Evolutionary conservation across 30 jellyfish, hydroid and myxozoan genomes (phyloP).

Genomic region (Pelagia noctiluca): DNA sequence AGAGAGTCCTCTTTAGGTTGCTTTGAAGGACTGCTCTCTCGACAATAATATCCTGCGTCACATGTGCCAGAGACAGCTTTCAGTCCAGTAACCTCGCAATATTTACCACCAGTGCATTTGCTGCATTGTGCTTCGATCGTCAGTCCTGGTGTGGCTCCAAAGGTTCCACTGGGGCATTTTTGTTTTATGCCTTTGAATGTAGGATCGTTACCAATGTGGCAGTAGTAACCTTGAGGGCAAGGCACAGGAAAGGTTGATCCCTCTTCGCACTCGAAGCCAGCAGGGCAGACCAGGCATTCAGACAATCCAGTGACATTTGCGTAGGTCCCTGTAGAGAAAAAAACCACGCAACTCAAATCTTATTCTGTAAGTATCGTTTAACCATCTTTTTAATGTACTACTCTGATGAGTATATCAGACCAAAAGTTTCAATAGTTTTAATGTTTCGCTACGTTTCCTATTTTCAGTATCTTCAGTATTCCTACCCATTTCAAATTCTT

Average conservation of each 20-base stretch:
- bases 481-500: no score
- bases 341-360: no score
- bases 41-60: constrained; percentile 95
- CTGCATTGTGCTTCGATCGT: constrained; percentile 69
- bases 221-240: constrained; percentile 94
- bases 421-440: no score
- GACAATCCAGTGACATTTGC: constrained; percentile 88
- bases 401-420: no score
- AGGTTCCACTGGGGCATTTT: constrained; percentile 94
- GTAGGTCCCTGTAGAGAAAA: constrained; percentile 47
- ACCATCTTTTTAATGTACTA: no score
- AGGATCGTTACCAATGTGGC: constrained; percentile 87
- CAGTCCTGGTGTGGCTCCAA: constrained; percentile 81
- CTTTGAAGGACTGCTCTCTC: constrained; percentile 53
- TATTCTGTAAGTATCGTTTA: no score
- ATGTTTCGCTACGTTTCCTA: no score
- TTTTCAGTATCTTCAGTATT: no score
- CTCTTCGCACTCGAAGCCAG: constrained; percentile 85
- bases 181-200: constrained; percentile 62
- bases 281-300: constrained; percentile 90
- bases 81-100: constrained; percentile 73
- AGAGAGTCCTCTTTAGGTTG: constrained; percentile 79
- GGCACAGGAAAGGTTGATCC: constrained; percentile 79
- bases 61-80: constrained; percentile 88
- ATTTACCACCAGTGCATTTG: constrained; percentile 87